A percentile compares a stretch with the other conserved stretches of the same genome.
phyloP scores from a whole-genome alignment of 1,140 invertebrate genomes.

The Trichomalopsis sarcophagae region DNA sequence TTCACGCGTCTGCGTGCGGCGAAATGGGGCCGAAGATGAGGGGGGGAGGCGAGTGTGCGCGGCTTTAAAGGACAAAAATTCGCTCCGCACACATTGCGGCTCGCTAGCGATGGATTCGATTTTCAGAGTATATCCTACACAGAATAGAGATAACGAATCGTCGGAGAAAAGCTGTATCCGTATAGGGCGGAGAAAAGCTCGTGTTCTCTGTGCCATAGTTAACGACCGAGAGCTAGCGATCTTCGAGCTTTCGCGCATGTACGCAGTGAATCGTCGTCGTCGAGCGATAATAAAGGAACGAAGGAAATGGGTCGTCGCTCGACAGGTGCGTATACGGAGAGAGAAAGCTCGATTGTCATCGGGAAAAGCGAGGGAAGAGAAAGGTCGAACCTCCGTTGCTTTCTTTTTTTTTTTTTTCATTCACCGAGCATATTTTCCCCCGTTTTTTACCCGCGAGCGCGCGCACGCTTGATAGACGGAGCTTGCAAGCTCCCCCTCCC shows the following conservation, averaged over 20 bases:
- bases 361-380: slow-evolving; percentile 7
- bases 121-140: neutral
- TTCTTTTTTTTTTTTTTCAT: neutral
- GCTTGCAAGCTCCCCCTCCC: neutral
- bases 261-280: neutral
- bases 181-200: slow-evolving; percentile 20
- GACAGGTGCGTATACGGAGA: neutral
- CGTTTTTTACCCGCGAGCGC: neutral
- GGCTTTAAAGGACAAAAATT: slow-evolving; percentile 1
- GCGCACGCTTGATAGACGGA: neutral
- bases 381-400: neutral
- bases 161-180: too few species aligned
- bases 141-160: too few species aligned
- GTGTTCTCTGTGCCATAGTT: neutral
- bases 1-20: slow-evolving; percentile 13
- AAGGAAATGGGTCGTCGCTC: slow-evolving; percentile 2
- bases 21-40: neutral
- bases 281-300: slow-evolving; percentile 17
- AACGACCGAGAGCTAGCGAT: slow-evolving; percentile 1
- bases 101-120: neutral
- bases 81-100: neutral
- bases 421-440: neutral
- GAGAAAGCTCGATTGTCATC: slow-evolving; percentile 4
- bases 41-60: too few species aligned
- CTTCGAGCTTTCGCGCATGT: neutral